Evolutionary conservation across 2,888 invertebrate species (phyloP).

Genomic region (Cerastis rubricosa): DNA sequence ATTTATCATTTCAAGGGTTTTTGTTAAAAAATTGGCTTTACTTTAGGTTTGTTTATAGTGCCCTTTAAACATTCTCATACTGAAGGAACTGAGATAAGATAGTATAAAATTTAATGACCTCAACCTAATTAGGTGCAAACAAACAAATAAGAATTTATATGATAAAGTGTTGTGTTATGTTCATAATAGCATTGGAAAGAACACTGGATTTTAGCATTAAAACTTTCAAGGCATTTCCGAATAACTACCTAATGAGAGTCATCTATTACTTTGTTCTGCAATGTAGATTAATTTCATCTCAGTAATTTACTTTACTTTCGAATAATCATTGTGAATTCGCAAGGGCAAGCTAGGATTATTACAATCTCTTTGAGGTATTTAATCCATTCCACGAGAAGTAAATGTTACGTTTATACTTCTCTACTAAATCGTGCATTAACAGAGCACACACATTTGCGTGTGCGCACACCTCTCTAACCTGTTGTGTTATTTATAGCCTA

Average conservation of each 20-base stretch:
- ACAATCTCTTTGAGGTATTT: slow-evolving; percentile 32
- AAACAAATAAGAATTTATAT: neutral
- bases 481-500: slow-evolving; percentile 57
- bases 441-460: slow-evolving; percentile 47
- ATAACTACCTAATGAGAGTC: too few relatives aligned
- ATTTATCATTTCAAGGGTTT: neutral
- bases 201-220: neutral
- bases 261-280: slow-evolving; percentile 22
- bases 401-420: slow-evolving; percentile 27
- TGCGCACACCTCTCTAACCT: slow-evolving; percentile 36
- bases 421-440: slow-evolving; percentile 27
- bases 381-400: slow-evolving; percentile 6
- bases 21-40: slow-evolving; percentile 20
- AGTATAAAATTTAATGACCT: neutral
- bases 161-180: too few relatives aligned
- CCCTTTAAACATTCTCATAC: neutral
- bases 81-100: slow-evolving; percentile 13
- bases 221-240: neutral
- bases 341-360: slow-evolving; percentile 24
- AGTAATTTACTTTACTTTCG: slow-evolving; percentile 2
- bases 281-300: slow-evolving; percentile 25
- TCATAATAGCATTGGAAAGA: too few relatives aligned
- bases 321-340: slow-evolving; percentile 17
- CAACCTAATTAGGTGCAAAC: neutral
- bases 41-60: neutral